Percentiles rank a stretch among this genome's conserved stretches.
Conservation (phyloP, 2,113 vertebrate species). For the Xenopus laevis region DNA sequence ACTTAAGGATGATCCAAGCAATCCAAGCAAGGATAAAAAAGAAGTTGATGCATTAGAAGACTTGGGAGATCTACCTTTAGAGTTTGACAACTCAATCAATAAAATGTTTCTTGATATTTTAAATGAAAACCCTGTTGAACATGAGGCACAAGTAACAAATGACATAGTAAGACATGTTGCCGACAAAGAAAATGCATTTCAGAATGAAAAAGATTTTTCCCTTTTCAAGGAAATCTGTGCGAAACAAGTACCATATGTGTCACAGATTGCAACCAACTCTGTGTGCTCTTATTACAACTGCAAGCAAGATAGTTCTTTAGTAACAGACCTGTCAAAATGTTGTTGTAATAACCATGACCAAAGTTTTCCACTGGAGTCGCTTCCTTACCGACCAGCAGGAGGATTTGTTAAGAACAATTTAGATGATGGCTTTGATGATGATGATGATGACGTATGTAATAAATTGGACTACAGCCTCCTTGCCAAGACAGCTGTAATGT, state of each 20-base stretch:
- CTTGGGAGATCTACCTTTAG: not conserved
- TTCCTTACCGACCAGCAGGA: not conserved
- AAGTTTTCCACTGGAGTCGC: not conserved
- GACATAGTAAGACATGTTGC: not conserved
- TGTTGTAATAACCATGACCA: not conserved
- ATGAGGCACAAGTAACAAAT: not conserved
- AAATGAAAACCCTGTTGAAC: not conserved
- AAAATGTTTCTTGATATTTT: slow-evolving; percentile 15
- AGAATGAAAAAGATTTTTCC: not conserved
- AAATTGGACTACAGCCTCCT: not conserved
- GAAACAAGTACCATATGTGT: not conserved
- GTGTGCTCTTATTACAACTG: not conserved
- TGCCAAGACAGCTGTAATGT: not conserved
- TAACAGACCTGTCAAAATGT: not conserved
- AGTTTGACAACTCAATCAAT: slow-evolving; percentile 5
- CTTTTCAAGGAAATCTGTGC: not conserved
- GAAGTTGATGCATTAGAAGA: not conserved
- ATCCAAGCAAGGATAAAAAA: not conserved
- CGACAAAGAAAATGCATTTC: not conserved
- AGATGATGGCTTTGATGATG: too few relatives aligned
- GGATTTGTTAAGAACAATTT: too few relatives aligned
- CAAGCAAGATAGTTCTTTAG: not conserved
- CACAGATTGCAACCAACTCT: not conserved
- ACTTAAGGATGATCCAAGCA: not conserved
- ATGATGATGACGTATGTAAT: not conserved